Percentiles rank a stretch among this genome's conserved stretches.
These are phyloP conservation scores for Protosalanx chinensis DNA, from an alignment of 2,797 vertebrate genomes.

Conservation along the genomic window DNA sequence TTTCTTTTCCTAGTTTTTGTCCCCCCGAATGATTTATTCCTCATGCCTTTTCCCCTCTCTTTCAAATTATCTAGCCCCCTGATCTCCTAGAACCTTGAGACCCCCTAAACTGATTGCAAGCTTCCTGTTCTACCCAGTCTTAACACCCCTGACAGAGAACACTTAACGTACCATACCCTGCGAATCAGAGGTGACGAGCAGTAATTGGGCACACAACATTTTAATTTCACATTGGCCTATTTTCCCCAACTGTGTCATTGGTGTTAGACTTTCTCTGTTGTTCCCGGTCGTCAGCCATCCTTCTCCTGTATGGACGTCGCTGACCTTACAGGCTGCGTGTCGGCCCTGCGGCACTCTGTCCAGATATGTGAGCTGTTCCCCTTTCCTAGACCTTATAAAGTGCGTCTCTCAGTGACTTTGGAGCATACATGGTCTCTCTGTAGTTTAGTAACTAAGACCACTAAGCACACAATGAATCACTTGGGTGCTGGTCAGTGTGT, in stretches of 20 bases:
- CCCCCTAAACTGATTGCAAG: constrained; percentile 9
- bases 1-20: neutral
- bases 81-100: constrained; percentile 5
- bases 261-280: neutral
- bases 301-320: constrained; percentile 9
- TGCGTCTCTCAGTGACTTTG: constrained; percentile 13
- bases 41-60: neutral
- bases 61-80: neutral
- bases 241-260: neutral
- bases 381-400: constrained; percentile 21
- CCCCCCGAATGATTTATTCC: too few relatives aligned
- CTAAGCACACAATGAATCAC: constrained; percentile 16
- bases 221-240: neutral
- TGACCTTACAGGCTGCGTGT: constrained; percentile 6
- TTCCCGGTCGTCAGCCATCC: constrained; percentile 1
- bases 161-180: constrained; percentile 1
- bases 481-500: constrained; percentile 17
- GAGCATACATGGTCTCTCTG: constrained; percentile 7
- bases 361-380: constrained; percentile 12
- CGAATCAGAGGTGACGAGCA: neutral
- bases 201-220: neutral
- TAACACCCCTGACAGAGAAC: neutral
- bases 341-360: neutral
- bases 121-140: constrained; percentile 9
- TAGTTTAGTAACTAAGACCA: neutral